Evolutionary conservation across 2,797 vertebrate genomes (phyloP), one percentile per base, ranked within the genome.

Genomic region (Sebastes paucispinis): DNA sequence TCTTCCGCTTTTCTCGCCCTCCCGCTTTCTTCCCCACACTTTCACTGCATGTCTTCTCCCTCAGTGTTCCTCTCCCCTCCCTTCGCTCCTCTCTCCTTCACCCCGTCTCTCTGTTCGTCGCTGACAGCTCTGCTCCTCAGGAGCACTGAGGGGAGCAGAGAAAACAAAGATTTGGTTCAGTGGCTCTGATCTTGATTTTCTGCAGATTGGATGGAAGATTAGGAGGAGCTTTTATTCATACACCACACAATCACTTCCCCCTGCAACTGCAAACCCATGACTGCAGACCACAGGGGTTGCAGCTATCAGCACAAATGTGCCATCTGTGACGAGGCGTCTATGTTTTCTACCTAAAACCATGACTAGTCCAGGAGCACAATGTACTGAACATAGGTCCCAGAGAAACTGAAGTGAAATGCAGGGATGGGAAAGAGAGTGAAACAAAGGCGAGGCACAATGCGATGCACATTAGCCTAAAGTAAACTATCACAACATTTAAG

Each of bases 161-260:
- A 91, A 91, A 94, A 93, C 93, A 93, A 94, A 90, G 91, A 92
- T 94, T 90, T 92, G 93, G 93, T 95, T 95, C 92, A 92, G 82
- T 94, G 92, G 89, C 86, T 93, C 86, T 91, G 89, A 93, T 94
- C 93, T 91, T 91, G 92, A 94, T 93, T 94, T 94, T 94, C 87
- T 93, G 93, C 87, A 92, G 91, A 93, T 92, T 94, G 89, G 92
- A 91, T 89, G 88, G 92, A 89, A 93, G 93, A 94, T 94, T 92
- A 92, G 90, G 90, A 83, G 73, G 71, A 83, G 85, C 84, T 83
- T 93, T 90, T 92, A 91, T 93, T 94, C 90, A 92, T 81, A 92
- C 87, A 59, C 83, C 81, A 72, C 90, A 88, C 91, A 90, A 91
- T 90, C 86, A 72, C 88, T 82, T 86, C 87, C 89, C 80, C 72